A percentile compares a stretch with the other conserved stretches of the same genome.
Evolutionary conservation across 2,797 vertebrate species (phyloP).

Genomic region (Botia kubotai): DNA sequence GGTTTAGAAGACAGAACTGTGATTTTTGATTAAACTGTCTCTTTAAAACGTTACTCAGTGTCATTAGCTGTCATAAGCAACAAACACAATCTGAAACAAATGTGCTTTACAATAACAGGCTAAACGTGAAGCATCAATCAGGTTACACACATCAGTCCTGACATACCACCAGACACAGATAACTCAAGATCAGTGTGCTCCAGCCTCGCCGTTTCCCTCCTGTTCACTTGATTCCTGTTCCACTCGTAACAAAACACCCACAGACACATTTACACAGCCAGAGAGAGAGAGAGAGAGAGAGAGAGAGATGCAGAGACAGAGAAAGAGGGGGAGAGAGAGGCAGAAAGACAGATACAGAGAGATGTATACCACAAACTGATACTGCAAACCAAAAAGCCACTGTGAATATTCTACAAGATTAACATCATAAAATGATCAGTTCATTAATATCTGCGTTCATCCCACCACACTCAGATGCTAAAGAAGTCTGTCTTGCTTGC

Average conservation of each 20-base stretch:
- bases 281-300: constrained; percentile 46
- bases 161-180: background rate
- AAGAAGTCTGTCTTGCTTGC: too few relatives aligned
- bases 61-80: background rate
- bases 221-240: constrained; percentile 36
- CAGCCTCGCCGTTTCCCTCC: constrained; percentile 26
- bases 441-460: too few relatives aligned
- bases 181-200: constrained; percentile 27
- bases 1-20: background rate
- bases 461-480: too few relatives aligned
- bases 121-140: background rate
- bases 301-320: constrained; percentile 34
- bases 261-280: constrained; percentile 52
- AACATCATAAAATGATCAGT: background rate
- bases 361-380: background rate
- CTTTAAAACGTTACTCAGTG: background rate
- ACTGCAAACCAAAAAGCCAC: background rate
- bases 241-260: constrained; percentile 53
- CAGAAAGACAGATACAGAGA: constrained; percentile 60
- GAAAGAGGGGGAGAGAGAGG: constrained; percentile 17
- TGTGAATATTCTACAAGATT: background rate
- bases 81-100: background rate
- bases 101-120: background rate
- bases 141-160: constrained; percentile 2
- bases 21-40: background rate